Evolutionary conservation across 2,113 vertebrate species (phyloP).

Genomic region (Rattus rattus): DNA sequence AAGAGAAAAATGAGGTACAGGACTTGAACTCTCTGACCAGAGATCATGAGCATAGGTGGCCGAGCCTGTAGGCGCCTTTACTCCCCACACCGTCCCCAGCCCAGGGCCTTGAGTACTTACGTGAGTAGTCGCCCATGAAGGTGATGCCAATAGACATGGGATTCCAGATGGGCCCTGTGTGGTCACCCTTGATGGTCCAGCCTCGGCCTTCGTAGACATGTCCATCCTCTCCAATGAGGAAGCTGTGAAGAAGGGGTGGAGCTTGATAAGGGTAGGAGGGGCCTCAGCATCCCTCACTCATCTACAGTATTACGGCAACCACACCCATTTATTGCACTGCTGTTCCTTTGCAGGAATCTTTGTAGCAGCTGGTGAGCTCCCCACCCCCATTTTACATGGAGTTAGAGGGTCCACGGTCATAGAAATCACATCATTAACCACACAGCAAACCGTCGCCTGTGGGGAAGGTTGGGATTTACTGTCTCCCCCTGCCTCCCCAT

Average conservation of each 20-base stretch:
- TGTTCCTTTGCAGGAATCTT: not conserved
- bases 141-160: constrained; percentile 58
- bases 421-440: not conserved
- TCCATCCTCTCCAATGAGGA: constrained; percentile 78
- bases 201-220: constrained; percentile 73
- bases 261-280: not conserved
- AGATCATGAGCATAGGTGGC: not conserved
- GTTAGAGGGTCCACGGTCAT: not conserved
- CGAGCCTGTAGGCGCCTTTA: not conserved
- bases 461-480: not conserved
- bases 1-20: not conserved
- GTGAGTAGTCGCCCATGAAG: constrained; percentile 78
- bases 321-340: not conserved
- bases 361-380: not conserved
- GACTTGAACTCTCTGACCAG: not conserved
- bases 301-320: not conserved
- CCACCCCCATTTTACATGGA: not conserved
- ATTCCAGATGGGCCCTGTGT: constrained; percentile 42
- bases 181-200: constrained; percentile 48
- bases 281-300: no score
- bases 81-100: fast-evolving
- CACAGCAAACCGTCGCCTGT: not conserved
- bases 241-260: constrained; percentile 6
- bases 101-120: constrained; percentile 30
- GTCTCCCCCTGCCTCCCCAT: not conserved